Evolutionary conservation across 2,797 vertebrate species (phyloP), one percentile per base, ranked within the genome.

Genomic region (Gymnothorax reevesii): DNA sequence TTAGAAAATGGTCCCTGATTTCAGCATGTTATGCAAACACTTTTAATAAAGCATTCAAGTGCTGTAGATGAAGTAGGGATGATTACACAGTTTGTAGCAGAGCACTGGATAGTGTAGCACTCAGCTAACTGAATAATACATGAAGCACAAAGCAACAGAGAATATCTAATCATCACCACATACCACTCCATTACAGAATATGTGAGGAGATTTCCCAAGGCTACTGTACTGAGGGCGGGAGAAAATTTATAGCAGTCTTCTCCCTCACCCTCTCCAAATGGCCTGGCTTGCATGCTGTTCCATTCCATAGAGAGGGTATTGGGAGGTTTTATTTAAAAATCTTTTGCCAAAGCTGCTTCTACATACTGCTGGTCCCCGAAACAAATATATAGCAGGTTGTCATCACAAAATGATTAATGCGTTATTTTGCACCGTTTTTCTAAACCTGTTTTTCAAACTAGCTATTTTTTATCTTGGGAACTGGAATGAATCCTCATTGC

Each of bases 81-180:
- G 64, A 73, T 54, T 33, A 20, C 54, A 57, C 22, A 33, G 52
- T 49, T 17, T 59, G 42, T 57, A 49, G 49, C 22, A 13, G 69
- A 17, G 13, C 62, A 60, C 52, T 71, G 25, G 60, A 55, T 66
- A n/a, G 59, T 20, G 10, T 55, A 55, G 71, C n/a, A 10, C 75
- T 7, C 60, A 20, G 27, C 33, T 12, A 49, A 25, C 49, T 86
- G 85, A 86, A 52, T 87, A 87, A 87, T 87, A 77, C 84, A 85
- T 79, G 57, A 85, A 82, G 64, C 75, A 77, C 75, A 82, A 71
- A 60, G 83, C 77, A 87, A 82, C 84, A 85, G 64, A 85, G 55
- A 85, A 87, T 85, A 62, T 87, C 42, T 57, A 85, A 84, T 84
- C 77, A 82, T 85, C 60, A 79, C 66, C 84, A 85, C 66, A 87